These are phyloP conservation scores for Dermatophagoides farinae DNA, from an alignment of 1,140 invertebrate species.

Conservation along the genomic window DNA sequence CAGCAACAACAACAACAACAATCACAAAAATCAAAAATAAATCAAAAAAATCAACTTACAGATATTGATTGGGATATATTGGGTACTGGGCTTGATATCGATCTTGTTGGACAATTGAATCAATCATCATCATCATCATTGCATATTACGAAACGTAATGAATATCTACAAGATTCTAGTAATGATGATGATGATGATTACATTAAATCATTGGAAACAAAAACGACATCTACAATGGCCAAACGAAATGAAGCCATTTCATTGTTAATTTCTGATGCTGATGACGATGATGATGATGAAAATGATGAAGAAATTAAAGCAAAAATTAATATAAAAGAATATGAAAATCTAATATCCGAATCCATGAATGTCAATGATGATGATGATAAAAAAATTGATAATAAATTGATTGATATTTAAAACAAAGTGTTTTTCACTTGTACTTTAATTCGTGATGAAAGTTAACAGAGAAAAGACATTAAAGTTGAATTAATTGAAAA, in stretches of 20 bases:
- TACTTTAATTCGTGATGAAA: too few species aligned
- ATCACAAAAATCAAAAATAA: neutral
- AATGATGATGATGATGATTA: neutral
- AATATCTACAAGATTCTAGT: neutral
- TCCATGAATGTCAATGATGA: too few species aligned
- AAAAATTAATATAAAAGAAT: too few species aligned
- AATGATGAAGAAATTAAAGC: neutral
- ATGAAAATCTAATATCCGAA: too few species aligned
- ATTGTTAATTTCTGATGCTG: neutral
- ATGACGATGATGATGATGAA: neutral
- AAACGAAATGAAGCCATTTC: neutral
- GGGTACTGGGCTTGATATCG: conserved; percentile 11
- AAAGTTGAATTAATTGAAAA: too few species aligned
- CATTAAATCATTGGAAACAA: neutral
- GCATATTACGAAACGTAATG: neutral
- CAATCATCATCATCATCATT: neutral
- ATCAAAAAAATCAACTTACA: neutral
- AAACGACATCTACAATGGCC: too few species aligned
- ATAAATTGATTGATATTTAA: too few species aligned
- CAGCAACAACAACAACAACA: neutral
- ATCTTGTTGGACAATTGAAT: conserved; percentile 6
- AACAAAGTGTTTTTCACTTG: too few species aligned
- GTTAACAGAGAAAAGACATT: too few species aligned
- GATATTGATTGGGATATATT: conserved; percentile 11
- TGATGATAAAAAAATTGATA: too few species aligned